Conservation (phyloP, 2,797 vertebrate genomes). For the Anguilla anguilla region DNA sequence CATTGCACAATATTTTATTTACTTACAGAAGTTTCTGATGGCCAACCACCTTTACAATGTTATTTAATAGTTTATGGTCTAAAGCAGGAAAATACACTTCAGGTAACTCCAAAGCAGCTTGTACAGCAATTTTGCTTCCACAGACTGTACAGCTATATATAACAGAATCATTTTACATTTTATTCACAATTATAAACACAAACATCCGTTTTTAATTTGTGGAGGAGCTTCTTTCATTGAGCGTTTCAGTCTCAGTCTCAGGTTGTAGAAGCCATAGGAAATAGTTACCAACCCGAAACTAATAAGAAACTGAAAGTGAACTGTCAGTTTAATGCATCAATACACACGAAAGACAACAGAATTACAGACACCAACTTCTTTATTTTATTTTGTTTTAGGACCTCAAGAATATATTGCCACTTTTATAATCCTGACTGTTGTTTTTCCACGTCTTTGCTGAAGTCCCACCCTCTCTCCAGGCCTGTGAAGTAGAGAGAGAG, state of each 20-base stretch:
- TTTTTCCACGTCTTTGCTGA: conserved; percentile 60
- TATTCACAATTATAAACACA: no score
- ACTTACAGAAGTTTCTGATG: no score
- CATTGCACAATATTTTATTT: no score
- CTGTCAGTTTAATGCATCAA: neutral
- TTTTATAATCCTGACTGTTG: conserved; percentile 63
- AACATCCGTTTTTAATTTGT: neutral
- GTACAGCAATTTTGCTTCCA: neutral
- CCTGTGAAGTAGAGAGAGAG: conserved; percentile 62
- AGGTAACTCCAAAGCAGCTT: no score
- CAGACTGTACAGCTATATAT: neutral
- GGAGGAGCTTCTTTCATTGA: neutral
- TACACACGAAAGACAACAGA: neutral
- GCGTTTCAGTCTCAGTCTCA: neutral
- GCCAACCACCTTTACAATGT: no score
- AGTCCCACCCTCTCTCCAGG: conserved; percentile 59
- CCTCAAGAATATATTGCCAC: conserved; percentile 36
- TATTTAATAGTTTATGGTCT: no score
- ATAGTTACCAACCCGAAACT: neutral
- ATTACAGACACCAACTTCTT: neutral
- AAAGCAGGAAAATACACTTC: no score
- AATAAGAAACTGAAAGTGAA: neutral
- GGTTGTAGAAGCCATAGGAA: neutral
- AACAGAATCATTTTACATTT: neutral
- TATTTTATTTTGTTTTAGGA: neutral